Evolutionary conservation across 30 jellyfish, hydroid and myxozoan species (phyloP).

Genomic region (Hydractinia symbiolongicarpus): DNA sequence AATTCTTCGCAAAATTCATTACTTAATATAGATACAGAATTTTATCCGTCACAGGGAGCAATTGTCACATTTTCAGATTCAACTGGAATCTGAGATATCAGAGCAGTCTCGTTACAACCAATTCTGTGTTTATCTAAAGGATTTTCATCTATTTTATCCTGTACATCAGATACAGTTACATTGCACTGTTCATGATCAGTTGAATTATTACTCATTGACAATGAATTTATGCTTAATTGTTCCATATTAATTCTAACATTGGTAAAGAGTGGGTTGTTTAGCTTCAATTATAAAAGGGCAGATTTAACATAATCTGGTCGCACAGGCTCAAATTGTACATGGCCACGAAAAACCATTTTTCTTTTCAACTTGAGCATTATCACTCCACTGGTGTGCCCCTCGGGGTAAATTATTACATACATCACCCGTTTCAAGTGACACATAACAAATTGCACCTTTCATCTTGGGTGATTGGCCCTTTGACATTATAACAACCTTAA

Average conservation of each 20-base stretch:
- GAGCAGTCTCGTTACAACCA: no score
- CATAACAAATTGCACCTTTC: neutral
- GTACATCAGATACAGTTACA: no score
- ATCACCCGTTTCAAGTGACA: constrained; percentile 10
- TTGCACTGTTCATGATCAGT: no score
- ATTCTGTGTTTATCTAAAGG: no score
- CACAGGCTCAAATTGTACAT: neutral
- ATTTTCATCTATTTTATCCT: no score
- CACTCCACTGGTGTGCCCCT: constrained; percentile 9
- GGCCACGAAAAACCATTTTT: neutral
- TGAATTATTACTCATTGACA: no score
- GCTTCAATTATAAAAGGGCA: neutral
- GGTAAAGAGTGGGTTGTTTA: neutral
- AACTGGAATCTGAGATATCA: neutral
- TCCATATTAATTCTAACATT: neutral
- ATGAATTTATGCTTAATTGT: no score
- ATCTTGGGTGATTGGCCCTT: no score
- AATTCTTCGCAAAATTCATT: constrained; percentile 27
- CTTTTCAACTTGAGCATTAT: neutral
- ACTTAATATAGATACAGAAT: neutral
- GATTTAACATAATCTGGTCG: constrained; percentile 3
- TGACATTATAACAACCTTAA: no score
- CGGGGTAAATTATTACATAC: constrained; percentile 20
- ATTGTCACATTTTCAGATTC: constrained; percentile 1
- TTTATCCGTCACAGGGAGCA: constrained; percentile 19